These are phyloP conservation scores for Drosophila buzzatii DNA, from an alignment of 2,888 invertebrate species.

Conservation along the genomic window DNA sequence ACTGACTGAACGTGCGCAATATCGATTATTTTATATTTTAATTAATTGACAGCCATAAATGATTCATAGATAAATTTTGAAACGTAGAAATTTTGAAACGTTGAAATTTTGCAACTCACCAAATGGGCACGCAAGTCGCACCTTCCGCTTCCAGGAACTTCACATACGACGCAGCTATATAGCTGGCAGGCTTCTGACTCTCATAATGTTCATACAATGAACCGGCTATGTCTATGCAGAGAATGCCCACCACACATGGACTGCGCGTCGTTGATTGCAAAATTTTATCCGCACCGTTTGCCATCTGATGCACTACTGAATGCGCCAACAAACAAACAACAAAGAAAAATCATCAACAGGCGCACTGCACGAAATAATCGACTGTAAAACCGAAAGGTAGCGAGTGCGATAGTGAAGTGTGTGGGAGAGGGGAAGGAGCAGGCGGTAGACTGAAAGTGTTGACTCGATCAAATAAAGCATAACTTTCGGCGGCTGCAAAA, in stretches of 20 bases:
- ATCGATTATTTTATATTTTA: not conserved
- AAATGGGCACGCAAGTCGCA: constrained; percentile 92
- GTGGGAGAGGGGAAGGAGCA: no score
- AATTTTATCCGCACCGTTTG: not conserved
- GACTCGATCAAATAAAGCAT: no score
- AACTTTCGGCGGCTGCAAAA: no score
- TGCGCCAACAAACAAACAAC: no score
- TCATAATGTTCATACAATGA: constrained; percentile 86
- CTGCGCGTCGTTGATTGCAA: not conserved
- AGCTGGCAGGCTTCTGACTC: constrained; percentile 84
- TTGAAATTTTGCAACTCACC: constrained; percentile 86
- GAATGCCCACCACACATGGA: constrained; percentile 82
- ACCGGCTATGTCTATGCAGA: constrained; percentile 89
- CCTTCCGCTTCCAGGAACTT: constrained; percentile 94
- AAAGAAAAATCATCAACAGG: no score
- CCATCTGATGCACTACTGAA: constrained; percentile 7
- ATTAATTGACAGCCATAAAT: constrained; percentile 4
- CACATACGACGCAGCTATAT: constrained; percentile 93
- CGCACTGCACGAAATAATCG: no score
- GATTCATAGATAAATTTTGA: not conserved
- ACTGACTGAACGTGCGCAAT: not conserved
- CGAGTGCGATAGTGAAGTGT: no score
- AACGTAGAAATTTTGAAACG: not conserved
- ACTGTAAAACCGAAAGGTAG: no score
- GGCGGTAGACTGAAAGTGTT: no score